Evolutionary conservation across 2,113 vertebrate species (phyloP).

Genomic region (Centropus bengalensis): DNA sequence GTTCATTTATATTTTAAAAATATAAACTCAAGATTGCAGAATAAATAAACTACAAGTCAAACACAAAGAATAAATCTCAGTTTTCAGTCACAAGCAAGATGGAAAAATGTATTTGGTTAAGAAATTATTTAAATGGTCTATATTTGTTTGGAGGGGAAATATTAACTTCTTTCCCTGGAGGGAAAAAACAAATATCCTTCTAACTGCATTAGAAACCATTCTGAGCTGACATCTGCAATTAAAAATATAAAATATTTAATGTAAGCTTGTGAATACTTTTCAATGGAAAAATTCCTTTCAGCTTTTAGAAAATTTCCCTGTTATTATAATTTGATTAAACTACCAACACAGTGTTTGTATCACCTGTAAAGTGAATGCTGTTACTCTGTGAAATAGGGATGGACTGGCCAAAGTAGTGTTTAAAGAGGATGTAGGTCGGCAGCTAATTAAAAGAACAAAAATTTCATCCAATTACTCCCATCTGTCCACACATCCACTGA

Average conservation of each 20-base stretch:
- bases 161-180: conserved; percentile 1
- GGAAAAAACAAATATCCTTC: not conserved
- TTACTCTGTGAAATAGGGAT: not conserved
- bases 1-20: conserved; percentile 24
- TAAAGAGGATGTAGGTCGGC: not conserved
- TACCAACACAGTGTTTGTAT: not conserved
- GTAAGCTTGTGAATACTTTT: not conserved
- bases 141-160: conserved; percentile 14
- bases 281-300: not conserved
- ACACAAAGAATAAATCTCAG: not conserved
- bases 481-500: rapidly evolving
- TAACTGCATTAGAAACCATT: conserved; percentile 1
- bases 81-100: not conserved
- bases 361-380: not conserved
- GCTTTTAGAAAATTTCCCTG: not conserved
- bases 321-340: not conserved
- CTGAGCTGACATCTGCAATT: conserved; percentile 36
- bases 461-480: not conserved
- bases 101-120: not conserved
- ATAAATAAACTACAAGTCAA: not conserved
- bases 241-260: conserved; percentile 47
- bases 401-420: not conserved
- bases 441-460: not conserved
- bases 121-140: conserved; percentile 24
- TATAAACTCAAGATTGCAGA: not conserved